Evolutionary conservation across 2,888 invertebrate species (phyloP).

Genomic region (Pseudoips prasinana): DNA sequence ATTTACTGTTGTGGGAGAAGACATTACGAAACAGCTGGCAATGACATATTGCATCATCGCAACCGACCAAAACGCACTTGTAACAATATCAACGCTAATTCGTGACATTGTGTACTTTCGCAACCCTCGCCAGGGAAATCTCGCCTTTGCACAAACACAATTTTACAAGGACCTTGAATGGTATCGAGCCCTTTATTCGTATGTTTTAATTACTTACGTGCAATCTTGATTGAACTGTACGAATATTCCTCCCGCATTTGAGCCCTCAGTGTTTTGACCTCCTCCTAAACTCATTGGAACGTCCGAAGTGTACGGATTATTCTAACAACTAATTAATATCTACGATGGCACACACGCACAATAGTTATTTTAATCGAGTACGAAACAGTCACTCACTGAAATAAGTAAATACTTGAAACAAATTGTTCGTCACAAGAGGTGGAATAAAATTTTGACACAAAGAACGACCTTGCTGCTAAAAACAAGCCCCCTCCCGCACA

Average conservation of each 20-base stretch:
- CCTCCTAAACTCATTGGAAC: constrained; percentile 93
- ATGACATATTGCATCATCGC: constrained; percentile 75
- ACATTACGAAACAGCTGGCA: constrained; percentile 64
- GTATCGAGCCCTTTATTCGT: constrained; percentile 1
- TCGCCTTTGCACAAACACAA: constrained; percentile 4
- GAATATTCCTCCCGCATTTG: constrained; percentile 92
- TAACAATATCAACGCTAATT: constrained; percentile 40
- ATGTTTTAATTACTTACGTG: constrained; percentile 88
- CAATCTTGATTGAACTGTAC: constrained; percentile 99
- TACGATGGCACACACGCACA: constrained; percentile 62
- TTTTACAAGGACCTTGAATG: neutral
- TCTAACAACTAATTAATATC: constrained; percentile 56
- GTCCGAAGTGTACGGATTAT: constrained; percentile 63
- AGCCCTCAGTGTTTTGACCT: constrained; percentile 86
- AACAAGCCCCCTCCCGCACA: constrained; percentile 75
- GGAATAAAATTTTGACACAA: constrained; percentile 79
- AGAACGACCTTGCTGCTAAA: constrained; percentile 84
- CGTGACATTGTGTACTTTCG: constrained; percentile 47
- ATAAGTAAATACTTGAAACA: constrained; percentile 62
- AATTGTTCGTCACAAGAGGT: constrained; percentile 66
- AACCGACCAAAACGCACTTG: constrained; percentile 34
- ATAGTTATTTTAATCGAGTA: constrained; percentile 55
- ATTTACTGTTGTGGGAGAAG: constrained; percentile 26
- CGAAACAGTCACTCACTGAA: constrained; percentile 63
- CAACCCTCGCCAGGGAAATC: constrained; percentile 30